A percentile compares a stretch with the other conserved stretches of the same genome.
phyloP scores from a whole-genome alignment of 2,888 invertebrate genomes.

The Cephus nigrinus region DNA sequence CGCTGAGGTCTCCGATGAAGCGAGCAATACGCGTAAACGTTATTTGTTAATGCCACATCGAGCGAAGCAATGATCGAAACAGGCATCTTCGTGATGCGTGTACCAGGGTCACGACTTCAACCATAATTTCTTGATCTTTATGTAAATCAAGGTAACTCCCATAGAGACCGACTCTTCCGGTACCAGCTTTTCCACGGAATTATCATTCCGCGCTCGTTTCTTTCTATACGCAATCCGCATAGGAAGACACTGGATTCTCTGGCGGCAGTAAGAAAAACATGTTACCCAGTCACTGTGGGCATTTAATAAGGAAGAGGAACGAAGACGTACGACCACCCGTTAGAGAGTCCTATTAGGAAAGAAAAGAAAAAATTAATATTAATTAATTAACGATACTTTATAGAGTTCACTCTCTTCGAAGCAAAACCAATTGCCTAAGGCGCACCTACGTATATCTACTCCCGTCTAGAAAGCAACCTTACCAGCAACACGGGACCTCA shows the following conservation, averaged over 20 bases:
- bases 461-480: not conserved
- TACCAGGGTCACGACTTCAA: not conserved
- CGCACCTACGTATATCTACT: not conserved
- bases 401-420: conserved; percentile 1
- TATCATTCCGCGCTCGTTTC: not conserved
- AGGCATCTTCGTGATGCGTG: not conserved
- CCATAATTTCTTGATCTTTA: not conserved
- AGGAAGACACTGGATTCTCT: not conserved
- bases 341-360: conserved; percentile 14
- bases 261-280: not conserved
- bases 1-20: not conserved
- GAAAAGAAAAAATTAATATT: conserved; percentile 27
- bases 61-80: not conserved
- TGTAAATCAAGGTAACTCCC: not conserved
- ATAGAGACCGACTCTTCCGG: not conserved
- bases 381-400: conserved; percentile 31
- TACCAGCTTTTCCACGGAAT: not conserved
- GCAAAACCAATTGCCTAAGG: not conserved
- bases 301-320: not conserved
- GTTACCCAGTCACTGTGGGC: not conserved
- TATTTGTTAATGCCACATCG: not conserved
- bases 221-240: not conserved
- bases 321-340: not conserved
- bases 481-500: not conserved
- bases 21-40: not conserved